Percentiles rank a stretch among this genome's conserved stretches.
Conservation (phyloP, 2,113 vertebrate genomes). For the Zosterops borbonicus region DNA sequence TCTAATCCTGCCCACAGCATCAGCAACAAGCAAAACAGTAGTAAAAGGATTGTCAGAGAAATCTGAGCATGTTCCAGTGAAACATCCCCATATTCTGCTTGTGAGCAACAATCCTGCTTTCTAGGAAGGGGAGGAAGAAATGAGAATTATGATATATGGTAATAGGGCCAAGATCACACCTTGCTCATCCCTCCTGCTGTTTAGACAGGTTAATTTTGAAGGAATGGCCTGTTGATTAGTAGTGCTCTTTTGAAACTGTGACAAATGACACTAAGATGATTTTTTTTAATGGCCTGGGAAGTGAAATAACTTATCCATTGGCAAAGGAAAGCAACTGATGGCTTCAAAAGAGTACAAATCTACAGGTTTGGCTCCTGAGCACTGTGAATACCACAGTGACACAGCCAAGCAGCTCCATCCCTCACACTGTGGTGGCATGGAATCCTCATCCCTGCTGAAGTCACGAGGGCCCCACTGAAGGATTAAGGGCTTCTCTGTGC, state of each 20-base stretch:
- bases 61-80: rapidly evolving
- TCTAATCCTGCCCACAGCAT: background rate
- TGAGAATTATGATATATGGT: rapidly evolving
- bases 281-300: background rate
- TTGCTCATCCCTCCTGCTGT: background rate
- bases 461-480: no score
- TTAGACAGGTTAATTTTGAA: background rate
- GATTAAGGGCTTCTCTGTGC: background rate
- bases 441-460: background rate
- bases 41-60: background rate
- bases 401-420: background rate
- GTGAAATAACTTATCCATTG: background rate
- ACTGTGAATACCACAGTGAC: rapidly evolving
- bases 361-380: background rate
- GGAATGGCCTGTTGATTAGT: background rate
- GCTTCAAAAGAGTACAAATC: background rate
- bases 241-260: background rate
- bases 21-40: background rate
- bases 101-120: background rate
- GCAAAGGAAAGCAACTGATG: background rate
- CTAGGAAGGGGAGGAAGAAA: background rate
- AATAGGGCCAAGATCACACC: background rate
- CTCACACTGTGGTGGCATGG: rapidly evolving
- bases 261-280: background rate
- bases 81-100: background rate